Base-by-base conservation (phyloP, 2,113 vertebrate species). In the Cheilinus undulatus region DNA sequence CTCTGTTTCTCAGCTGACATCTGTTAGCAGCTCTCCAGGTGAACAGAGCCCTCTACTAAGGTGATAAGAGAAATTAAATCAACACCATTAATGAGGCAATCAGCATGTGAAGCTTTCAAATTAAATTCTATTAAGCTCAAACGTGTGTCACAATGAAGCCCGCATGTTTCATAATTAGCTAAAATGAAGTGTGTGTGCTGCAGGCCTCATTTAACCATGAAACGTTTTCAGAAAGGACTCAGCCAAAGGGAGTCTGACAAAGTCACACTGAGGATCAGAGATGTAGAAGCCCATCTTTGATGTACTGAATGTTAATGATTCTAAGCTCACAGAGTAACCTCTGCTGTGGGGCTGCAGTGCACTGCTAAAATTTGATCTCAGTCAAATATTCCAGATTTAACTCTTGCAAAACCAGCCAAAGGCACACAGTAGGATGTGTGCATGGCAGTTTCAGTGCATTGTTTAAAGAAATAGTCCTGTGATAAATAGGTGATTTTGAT, bases 11-110 rank as follows among this genome's bases (percentile, higher is more conserved):
- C 11, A 2, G 32, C 8, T 34, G 11, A 34, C 32, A 34, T 34
- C 32, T 34, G 9, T 11, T 11, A 34, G 32, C 14, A 42, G 40
- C 15, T 42, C 17, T 17, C 5, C 19, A n/a, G 40, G 17, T 42
- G 5, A 42, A 42, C 15, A 42, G 40, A 42, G 5, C 40, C 40
- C 5, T 17, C 19, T 15, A 42, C 3, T 5, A 42, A 42, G 17
- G 40, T 42, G 40, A 42, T 17, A 15, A n/a, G 67, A 45, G 15
- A 42, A 19, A 69, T 15, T 43, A 45, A 75, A 65, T 36, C 7
- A 3, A 19, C 13, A 45, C 30, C 22, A 28, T 57, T 26, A 32
- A 61, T 40, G 24, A 26, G 67, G 61, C 10, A 38, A 56, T 3
- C 26, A 13, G 19, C 28, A 38, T 17, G 28, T 58, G 52, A 48